A percentile compares a stretch with the other conserved stretches of the same genome.
Conservation (phyloP, 1,140 invertebrate species). For the Nylanderia fulva region DNA sequence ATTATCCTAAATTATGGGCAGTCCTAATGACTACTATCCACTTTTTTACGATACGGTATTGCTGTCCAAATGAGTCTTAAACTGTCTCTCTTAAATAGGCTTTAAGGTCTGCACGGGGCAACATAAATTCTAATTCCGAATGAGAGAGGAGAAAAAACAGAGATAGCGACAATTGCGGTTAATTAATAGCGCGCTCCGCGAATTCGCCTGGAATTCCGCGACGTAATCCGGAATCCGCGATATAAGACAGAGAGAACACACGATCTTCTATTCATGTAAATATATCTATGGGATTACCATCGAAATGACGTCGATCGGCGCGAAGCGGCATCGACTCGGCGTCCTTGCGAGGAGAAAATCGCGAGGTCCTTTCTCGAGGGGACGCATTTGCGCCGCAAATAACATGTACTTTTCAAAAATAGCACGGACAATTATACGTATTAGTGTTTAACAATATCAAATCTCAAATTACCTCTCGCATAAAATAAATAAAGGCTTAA, state of each 20-base stretch:
- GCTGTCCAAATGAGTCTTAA: slow-evolving; percentile 3
- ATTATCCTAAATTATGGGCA: not conserved
- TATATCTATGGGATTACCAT: slow-evolving; percentile 17
- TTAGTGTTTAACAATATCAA: not conserved
- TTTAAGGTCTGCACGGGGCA: slow-evolving; percentile 28
- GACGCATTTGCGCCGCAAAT: not conserved
- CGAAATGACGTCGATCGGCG: slow-evolving; percentile 3
- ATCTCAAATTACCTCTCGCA: not conserved
- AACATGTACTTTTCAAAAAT: not conserved
- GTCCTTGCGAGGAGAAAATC: slow-evolving; percentile 37
- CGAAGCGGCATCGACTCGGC: not conserved
- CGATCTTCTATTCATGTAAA: slow-evolving; percentile 29
- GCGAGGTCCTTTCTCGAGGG: slow-evolving; percentile 7
- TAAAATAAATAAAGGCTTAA: not conserved
- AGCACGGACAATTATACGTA: too few species aligned
- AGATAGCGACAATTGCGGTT: slow-evolving; percentile 80
- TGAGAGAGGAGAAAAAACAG: slow-evolving; percentile 74
- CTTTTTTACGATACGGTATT: not conserved
- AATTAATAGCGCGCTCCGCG: slow-evolving; percentile 75
- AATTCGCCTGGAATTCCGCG: slow-evolving; percentile 44
- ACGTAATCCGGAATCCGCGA: slow-evolving; percentile 14
- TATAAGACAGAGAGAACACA: slow-evolving; percentile 3
- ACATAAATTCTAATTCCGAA: slow-evolving; percentile 81
- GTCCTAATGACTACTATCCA: not conserved
- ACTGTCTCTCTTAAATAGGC: slow-evolving; percentile 3